A percentile compares a stretch with the other conserved stretches of the same genome.
Evolutionary conservation across 2,113 vertebrate species (phyloP).

Genomic region (Micromys minutus): DNA sequence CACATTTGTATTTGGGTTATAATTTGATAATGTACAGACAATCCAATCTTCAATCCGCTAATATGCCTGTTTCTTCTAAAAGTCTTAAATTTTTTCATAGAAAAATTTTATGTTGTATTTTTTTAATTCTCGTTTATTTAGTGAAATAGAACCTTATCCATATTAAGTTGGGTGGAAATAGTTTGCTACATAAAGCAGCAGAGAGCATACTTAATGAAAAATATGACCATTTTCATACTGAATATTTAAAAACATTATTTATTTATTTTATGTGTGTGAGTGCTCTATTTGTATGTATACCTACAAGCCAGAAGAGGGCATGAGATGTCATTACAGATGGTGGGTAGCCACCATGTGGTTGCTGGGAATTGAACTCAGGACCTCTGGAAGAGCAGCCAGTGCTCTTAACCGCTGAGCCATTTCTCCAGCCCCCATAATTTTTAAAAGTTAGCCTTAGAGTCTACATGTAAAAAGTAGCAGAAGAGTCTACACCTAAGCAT

Average conservation of each 20-base stretch:
- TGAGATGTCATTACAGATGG: too few relatives aligned
- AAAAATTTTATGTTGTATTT: neutral
- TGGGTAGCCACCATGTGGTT: too few relatives aligned
- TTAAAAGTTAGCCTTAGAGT: neutral
- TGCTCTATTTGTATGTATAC: too few relatives aligned
- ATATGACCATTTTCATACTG: neutral
- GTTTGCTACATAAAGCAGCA: neutral
- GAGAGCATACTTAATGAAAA: conserved; percentile 6
- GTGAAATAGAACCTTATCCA: neutral
- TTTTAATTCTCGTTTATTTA: conserved; percentile 38
- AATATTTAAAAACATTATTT: neutral
- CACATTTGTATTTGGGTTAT: conserved; percentile 81
- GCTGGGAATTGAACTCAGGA: too few relatives aligned
- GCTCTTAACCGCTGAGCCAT: too few relatives aligned
- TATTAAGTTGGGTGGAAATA: neutral
- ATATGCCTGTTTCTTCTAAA: conserved; percentile 28
- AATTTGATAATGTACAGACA: conserved; percentile 77
- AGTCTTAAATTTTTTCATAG: neutral
- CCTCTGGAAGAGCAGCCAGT: too few relatives aligned
- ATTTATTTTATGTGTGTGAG: too few relatives aligned
- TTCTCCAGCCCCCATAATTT: neutral
- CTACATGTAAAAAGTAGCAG: too few relatives aligned
- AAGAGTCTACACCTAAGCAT: neutral
- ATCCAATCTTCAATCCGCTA: conserved; percentile 50
- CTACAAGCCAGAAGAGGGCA: too few relatives aligned